Evolutionary conservation across 1,140 invertebrate species (phyloP).

Genomic region (Eciton burchellii): DNA sequence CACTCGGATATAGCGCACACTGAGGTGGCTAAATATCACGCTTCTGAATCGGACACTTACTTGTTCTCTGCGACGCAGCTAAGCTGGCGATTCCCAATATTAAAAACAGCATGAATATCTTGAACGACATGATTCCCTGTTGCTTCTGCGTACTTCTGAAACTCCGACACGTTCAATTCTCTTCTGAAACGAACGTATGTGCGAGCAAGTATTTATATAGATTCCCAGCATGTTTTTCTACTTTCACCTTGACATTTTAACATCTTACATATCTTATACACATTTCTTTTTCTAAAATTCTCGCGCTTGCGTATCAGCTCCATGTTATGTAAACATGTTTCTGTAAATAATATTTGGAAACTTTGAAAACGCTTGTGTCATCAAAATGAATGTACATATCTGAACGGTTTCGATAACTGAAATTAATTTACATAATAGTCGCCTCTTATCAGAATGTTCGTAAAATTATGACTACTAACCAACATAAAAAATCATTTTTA

Average conservation of each 20-base stretch:
- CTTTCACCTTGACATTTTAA: neutral
- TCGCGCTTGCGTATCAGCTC: no score
- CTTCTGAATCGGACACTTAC: neutral
- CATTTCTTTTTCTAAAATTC: neutral
- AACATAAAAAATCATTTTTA: no score
- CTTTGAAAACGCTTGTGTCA: no score
- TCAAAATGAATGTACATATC: no score
- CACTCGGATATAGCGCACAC: no score
- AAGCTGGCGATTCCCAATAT: neutral
- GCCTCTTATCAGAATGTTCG: no score
- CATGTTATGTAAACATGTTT: no score
- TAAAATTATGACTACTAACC: no score
- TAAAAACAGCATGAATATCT: neutral
- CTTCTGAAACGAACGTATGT: neutral
- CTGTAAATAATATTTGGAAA: no score
- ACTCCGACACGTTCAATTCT: neutral
- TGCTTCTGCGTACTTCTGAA: neutral
- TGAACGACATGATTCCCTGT: neutral
- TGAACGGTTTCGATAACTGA: no score
- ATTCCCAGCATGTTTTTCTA: neutral
- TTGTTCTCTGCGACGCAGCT: neutral
- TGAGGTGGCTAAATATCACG: no score
- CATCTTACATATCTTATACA: neutral
- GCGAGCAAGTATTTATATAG: conserved; percentile 1
- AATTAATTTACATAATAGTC: no score